Evolutionary conservation across 1,140 invertebrate species (phyloP).

Genomic region (Atta texana): DNA sequence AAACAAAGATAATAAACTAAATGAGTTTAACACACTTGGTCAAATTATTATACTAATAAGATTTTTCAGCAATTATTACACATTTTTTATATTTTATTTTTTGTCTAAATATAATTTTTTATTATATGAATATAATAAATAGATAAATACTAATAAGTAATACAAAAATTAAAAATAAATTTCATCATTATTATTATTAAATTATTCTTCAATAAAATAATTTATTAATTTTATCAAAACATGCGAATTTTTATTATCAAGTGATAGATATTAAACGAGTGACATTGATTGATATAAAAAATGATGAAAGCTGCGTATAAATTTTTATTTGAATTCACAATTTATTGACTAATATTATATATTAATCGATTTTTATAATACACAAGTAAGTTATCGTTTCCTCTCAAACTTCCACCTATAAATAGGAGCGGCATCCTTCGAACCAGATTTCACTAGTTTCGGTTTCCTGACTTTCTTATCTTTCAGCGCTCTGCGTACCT

Average conservation of each 20-base stretch:
- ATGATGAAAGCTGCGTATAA: neutral
- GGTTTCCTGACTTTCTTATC: conserved; percentile 89
- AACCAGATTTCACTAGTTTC: conserved; percentile 89
- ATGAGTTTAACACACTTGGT: neutral
- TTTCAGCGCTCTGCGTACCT: conserved; percentile 91
- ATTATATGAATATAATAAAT: neutral
- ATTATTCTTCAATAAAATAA: neutral
- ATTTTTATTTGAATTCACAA: neutral
- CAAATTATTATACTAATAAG: neutral
- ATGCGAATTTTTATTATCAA: neutral
- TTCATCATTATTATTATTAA: neutral
- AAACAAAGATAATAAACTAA: neutral
- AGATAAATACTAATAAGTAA: neutral
- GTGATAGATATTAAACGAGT: neutral
- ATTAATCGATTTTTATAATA: neutral
- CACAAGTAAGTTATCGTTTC: conserved; percentile 86
- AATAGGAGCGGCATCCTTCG: conserved; percentile 91
- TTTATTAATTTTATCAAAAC: neutral
- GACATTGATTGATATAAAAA: too few species aligned
- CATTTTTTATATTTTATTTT: neutral
- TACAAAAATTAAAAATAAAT: neutral
- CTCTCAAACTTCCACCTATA: conserved; percentile 95
- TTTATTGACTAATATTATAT: neutral
- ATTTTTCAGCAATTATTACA: neutral
- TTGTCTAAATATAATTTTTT: neutral